Base-by-base conservation (phyloP, 2,797 vertebrate species). In the Catostomus latipinnis region DNA sequence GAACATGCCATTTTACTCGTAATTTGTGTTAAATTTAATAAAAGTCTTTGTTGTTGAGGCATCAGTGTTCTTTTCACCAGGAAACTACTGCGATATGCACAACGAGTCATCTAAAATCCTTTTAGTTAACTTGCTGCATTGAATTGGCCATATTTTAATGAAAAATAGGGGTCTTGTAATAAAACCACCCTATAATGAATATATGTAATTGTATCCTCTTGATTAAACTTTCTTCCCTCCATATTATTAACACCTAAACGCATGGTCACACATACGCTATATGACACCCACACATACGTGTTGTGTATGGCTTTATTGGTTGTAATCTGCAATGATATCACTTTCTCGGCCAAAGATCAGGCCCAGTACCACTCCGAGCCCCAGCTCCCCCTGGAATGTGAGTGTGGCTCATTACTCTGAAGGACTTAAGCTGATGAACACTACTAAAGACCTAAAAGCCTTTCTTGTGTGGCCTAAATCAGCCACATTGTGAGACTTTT, bases 311-410 rank as follows among this genome's bases (percentile, higher is more conserved):
- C 46, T 80, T 85, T 87, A 85, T 85, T 73, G 58, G 76, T 45
- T 61, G 71, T 85, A 86, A 88, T 88, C 87, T 52, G 81, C 72
- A 84, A 85, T 88, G 84, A 87, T 86, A 80, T 88, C 87, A 86
- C 75, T 86, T 89, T 88, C 84, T 75, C 69, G 14, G 57, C 73
- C 69, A 80, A 82, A 84, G 86, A 79, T 86, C 73, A 80, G 80
- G 81, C 68, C 80, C 63, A 66, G 74, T 82, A 60, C 78, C 65
- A 77, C 67, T 83, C 78, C 56, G 76, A 83, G 71, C 75, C 76
- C 71, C 71, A 77, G 60, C 73, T 86, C 81, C 76, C 74, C 68
- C 80, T 74, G 86, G 85, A 88, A 89, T 88, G 84, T 75, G 78
- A 87, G 81, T 74, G 82, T 87, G 67, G 80, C 74, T 87, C 84